phyloP scores from a whole-genome alignment of 2,888 invertebrate species.

The Pseudolycoriella hygida region DNA sequence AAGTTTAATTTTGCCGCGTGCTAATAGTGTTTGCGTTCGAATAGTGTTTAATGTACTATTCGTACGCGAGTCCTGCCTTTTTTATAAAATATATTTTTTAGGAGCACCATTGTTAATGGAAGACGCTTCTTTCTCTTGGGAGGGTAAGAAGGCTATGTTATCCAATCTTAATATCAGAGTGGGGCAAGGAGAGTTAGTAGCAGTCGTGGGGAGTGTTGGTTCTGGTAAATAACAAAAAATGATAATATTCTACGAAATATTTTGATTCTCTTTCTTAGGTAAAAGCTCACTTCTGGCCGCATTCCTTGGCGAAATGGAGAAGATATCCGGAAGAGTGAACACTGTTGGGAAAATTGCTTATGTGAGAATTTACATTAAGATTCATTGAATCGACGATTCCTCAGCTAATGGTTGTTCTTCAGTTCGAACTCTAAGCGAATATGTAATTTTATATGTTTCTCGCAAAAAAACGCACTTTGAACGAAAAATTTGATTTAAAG shows the following conservation, averaged over 20 bases:
- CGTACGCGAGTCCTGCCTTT: too few relatives aligned
- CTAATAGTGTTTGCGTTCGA: too few relatives aligned
- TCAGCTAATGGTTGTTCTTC: too few relatives aligned
- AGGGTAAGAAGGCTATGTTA: slow-evolving; percentile 45
- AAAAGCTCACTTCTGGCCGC: slow-evolving; percentile 82
- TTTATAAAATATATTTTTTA: too few relatives aligned
- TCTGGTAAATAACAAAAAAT: slow-evolving; percentile 34
- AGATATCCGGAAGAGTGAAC: slow-evolving; percentile 60
- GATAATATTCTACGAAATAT: neutral
- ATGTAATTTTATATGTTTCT: too few relatives aligned
- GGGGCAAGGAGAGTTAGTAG: slow-evolving; percentile 49
- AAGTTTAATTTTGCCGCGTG: too few relatives aligned
- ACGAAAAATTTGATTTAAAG: too few relatives aligned
- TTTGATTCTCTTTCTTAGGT: slow-evolving; percentile 10
- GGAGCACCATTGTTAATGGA: slow-evolving; percentile 35
- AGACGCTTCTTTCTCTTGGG: slow-evolving; percentile 83
- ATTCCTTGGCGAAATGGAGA: slow-evolving; percentile 81
- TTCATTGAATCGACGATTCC: too few relatives aligned
- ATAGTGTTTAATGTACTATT: too few relatives aligned
- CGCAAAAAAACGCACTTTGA: too few relatives aligned
- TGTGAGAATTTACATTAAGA: slow-evolving; percentile 31
- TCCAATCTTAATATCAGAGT: slow-evolving; percentile 59
- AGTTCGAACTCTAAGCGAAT: too few relatives aligned
- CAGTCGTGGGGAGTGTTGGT: slow-evolving; percentile 78
- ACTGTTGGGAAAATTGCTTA: slow-evolving; percentile 54